Evolutionary conservation across 2,888 invertebrate genomes (phyloP).

Genomic region (Netelia melanura): DNA sequence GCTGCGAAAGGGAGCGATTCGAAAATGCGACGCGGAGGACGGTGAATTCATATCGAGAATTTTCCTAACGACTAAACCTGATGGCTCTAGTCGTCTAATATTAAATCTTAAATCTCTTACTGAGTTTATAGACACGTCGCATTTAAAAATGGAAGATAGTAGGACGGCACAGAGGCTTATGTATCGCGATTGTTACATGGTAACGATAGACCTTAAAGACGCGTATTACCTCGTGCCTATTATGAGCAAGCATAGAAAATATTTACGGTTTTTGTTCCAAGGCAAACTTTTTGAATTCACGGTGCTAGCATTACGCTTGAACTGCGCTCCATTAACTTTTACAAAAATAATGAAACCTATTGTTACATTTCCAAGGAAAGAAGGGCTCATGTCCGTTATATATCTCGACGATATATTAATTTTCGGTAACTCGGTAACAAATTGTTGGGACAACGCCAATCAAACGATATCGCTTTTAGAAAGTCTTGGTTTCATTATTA

Average conservation of each 20-base stretch:
- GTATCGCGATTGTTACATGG: conserved; percentile 33
- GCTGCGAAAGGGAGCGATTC: conserved; percentile 51
- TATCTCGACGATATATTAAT: conserved; percentile 42
- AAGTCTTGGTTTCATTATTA: conserved; percentile 44
- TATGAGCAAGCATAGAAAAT: conserved; percentile 14
- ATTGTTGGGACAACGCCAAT: not conserved
- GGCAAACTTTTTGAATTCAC: no score
- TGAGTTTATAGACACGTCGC: conserved; percentile 71
- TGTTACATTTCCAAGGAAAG: not conserved
- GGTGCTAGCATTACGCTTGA: no score
- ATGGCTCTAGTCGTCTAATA: conserved; percentile 67
- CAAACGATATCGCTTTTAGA: conserved; percentile 21
- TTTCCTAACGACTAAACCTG: conserved; percentile 70
- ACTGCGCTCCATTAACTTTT: conserved; percentile 35
- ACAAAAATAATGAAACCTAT: conserved; percentile 47
- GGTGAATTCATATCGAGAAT: conserved; percentile 69
- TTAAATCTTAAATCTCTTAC: conserved; percentile 73
- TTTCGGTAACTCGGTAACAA: conserved; percentile 5
- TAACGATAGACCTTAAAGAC: conserved; percentile 47
- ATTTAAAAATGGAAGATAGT: conserved; percentile 74
- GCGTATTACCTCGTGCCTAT: conserved; percentile 45
- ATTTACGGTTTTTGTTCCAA: conserved; percentile 36
- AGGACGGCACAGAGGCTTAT: conserved; percentile 57
- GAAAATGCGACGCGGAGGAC: conserved; percentile 4
- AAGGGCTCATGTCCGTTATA: conserved; percentile 32